Evolutionary conservation across 2,113 vertebrate genomes (phyloP), one percentile per base, ranked within the genome.

Genomic region (Symphodus melops): DNA sequence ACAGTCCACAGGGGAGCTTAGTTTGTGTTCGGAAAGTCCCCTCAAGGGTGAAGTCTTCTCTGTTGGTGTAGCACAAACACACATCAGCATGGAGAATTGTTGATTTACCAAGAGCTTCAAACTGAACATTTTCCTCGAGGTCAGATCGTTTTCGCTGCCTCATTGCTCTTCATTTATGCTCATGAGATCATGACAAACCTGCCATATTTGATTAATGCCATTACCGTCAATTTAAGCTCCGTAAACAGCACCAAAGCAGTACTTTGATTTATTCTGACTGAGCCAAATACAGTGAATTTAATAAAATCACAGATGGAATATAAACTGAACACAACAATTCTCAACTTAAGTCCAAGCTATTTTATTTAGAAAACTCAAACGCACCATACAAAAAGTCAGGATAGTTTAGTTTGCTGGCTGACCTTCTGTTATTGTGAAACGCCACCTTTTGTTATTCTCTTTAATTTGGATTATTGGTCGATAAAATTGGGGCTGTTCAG

Each of bases 11-110:
- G 53, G 28, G 59, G 54, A 49, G 46, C 59, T 79, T 42, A 75
- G 75, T 75, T 77, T 75, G 39, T 75, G 17, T 37, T 20, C 1
- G 11, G 20, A 78, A 81, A 61, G 11, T 82, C 61, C 63, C 41
- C 55, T 72, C 10, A 69, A 44, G 74, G 62, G 53, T 1, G 8
- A 55, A 33, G 11, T 48, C 44, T 21, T 49, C 17, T 28, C 4
- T 25, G 39, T 57, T 11, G 53, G 25, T 10, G 46, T 53, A 39
- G 17, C 9, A 16, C 9, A 23, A 5, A 46, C 14, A 42, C 13
- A n/a, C 58, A 16, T 14, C 9, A 44, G 42, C 3, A 14, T 2
- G 42, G 42, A 44, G 11, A 5, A 14, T 48, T 19, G 19, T 1
- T 19, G 46, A 48, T 48, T 48, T 48, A 48, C 16, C 8, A 19